These are phyloP conservation scores for human DNA, from an alignment of 2,113 vertebrate species.

Conservation along the genomic window DNA sequence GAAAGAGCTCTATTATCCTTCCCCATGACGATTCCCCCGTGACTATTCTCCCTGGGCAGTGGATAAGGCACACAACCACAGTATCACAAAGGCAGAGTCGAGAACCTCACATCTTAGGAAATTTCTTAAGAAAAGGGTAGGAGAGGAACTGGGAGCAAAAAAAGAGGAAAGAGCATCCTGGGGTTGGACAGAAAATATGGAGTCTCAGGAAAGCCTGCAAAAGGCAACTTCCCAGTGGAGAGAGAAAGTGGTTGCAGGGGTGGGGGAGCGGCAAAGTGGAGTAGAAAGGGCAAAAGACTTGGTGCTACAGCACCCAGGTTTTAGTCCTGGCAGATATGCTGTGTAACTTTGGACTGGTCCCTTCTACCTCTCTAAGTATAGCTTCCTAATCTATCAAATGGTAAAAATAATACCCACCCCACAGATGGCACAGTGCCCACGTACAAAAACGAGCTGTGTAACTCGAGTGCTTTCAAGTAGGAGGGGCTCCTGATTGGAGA, in stretches of 20 bases:
- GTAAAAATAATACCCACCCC: not conserved
- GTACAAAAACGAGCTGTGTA: not conserved
- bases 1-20: rapidly evolving
- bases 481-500: not conserved
- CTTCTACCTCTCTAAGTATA: not conserved
- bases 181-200: not conserved
- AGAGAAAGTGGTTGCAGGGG: not conserved
- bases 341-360: not conserved
- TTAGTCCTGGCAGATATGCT: not conserved
- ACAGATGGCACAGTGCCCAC: not conserved
- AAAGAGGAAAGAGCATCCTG: not conserved
- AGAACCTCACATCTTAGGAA: not conserved
- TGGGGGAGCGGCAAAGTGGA: rapidly evolving
- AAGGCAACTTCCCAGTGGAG: not conserved
- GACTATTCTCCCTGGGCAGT: not conserved
- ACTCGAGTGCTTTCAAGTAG: not conserved
- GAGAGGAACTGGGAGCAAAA: not conserved
- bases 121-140: not conserved
- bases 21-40: not conserved
- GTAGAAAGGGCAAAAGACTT: not conserved
- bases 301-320: not conserved
- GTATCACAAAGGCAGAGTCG: not conserved
- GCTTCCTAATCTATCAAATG: not conserved
- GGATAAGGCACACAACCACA: not conserved
- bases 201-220: not conserved